A percentile compares a stretch with the other conserved stretches of the same genome.
Evolutionary conservation across 2,888 invertebrate species (phyloP).

Genomic region (Miltochrista miniata): DNA sequence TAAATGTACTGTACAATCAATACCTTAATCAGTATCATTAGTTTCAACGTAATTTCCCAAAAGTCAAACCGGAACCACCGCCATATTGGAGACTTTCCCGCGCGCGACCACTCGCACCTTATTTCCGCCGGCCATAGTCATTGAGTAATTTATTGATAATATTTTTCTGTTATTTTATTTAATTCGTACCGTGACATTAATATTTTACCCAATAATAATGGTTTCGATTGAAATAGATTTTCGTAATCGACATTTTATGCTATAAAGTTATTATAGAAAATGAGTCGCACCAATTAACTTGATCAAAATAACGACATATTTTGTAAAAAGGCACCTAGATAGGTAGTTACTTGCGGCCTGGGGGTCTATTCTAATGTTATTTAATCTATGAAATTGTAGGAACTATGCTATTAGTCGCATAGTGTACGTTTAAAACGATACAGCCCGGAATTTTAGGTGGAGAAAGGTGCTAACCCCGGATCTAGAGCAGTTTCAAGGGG

Average conservation of each 20-base stretch:
- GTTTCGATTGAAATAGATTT: constrained; percentile 34
- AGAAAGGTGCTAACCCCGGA: too few relatives aligned
- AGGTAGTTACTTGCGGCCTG: not conserved
- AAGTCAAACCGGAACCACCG: constrained; percentile 57
- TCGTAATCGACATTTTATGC: constrained; percentile 22
- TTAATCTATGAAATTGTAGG: not conserved
- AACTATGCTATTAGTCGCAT: too few relatives aligned
- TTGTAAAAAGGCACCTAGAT: not conserved
- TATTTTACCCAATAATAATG: constrained; percentile 34
- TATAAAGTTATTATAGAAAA: constrained; percentile 30
- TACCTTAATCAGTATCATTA: constrained; percentile 54
- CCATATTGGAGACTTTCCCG: constrained; percentile 73
- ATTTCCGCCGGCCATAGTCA: constrained; percentile 58
- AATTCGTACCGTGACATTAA: constrained; percentile 32
- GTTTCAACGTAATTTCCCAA: constrained; percentile 50
- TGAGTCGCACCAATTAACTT: constrained; percentile 6
- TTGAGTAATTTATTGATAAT: constrained; percentile 35
- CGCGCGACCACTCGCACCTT: constrained; percentile 57
- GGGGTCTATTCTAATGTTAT: not conserved
- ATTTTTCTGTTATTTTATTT: constrained; percentile 34
- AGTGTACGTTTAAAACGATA: too few relatives aligned
- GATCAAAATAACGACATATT: constrained; percentile 3
- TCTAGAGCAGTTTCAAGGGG: too few relatives aligned
- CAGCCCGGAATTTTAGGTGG: too few relatives aligned
- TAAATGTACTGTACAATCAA: constrained; percentile 43